Conservation (phyloP, 2,113 vertebrate species). For the Dromiciops gliroides region DNA sequence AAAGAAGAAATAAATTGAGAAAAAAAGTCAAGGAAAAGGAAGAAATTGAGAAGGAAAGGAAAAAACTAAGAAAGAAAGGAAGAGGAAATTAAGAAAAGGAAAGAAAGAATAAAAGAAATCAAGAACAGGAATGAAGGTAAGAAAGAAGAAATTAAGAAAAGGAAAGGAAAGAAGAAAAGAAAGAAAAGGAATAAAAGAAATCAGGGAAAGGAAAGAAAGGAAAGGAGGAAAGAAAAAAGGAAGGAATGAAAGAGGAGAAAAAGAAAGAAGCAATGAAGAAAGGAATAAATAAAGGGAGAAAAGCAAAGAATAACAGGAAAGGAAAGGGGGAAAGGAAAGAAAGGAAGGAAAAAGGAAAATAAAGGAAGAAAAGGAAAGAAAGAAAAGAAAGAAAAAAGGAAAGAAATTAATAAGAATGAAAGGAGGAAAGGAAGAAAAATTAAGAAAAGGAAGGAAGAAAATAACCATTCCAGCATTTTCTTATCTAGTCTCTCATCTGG, state of each 20-base stretch:
- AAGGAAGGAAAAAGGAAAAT: neutral
- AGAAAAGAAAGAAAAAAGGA: neutral
- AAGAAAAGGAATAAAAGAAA: too few species aligned
- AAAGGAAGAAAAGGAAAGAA: neutral
- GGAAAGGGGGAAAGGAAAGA: neutral
- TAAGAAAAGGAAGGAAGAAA: neutral
- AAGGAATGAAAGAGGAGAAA: neutral
- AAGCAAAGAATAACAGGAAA: neutral
- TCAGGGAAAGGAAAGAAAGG: too few species aligned
- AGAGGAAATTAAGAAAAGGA: neutral
- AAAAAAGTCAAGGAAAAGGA: too few species aligned
- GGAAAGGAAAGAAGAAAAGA: neutral
- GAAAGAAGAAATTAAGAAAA: neutral
- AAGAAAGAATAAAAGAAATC: too few species aligned
- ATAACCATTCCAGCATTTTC: neutral
- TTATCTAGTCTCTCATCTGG: neutral
- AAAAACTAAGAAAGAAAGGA: neutral
- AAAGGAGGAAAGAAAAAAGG: neutral
- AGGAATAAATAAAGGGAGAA: neutral
- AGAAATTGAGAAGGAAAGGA: too few species aligned
- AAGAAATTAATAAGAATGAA: too few species aligned
- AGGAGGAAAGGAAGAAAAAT: too few species aligned
- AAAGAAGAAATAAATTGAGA: too few species aligned
- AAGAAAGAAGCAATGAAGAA: neutral
- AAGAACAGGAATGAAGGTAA: too few species aligned